These are phyloP conservation scores for Temnothorax unifasciatus DNA, from an alignment of 2,888 invertebrate species.

Conservation along the genomic window DNA sequence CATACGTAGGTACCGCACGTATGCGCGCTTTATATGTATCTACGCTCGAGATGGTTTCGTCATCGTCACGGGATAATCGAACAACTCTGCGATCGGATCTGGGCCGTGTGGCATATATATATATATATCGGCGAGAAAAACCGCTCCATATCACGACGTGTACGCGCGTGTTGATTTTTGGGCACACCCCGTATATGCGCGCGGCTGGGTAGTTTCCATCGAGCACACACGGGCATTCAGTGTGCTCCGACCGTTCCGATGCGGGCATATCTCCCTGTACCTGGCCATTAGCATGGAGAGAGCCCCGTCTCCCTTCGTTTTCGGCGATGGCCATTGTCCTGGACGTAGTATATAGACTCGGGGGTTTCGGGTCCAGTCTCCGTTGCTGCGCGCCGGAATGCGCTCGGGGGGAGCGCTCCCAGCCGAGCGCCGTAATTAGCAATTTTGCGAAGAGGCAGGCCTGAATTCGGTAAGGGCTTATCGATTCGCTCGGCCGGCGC, in stretches of 20 bases:
- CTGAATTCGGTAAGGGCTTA: slow-evolving; percentile 51
- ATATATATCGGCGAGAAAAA: neutral
- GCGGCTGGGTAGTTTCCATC: slow-evolving; percentile 49
- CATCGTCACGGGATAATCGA: neutral
- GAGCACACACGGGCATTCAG: neutral
- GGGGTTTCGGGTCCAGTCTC: slow-evolving; percentile 23
- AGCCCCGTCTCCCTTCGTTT: slow-evolving; percentile 51
- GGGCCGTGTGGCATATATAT: neutral
- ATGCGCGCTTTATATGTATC: neutral
- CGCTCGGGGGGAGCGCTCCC: slow-evolving; percentile 46
- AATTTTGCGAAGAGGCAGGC: slow-evolving; percentile 50
- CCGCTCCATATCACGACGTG: neutral
- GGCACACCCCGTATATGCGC: slow-evolving; percentile 53
- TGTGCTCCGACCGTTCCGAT: slow-evolving; percentile 22
- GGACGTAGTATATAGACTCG: neutral
- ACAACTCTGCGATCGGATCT: neutral
- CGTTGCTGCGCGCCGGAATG: slow-evolving; percentile 14
- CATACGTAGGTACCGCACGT: too few relatives aligned
- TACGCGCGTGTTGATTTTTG: slow-evolving; percentile 22
- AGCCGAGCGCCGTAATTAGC: slow-evolving; percentile 44
- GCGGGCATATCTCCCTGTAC: slow-evolving; percentile 52
- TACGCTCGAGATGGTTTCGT: neutral
- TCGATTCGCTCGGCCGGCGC: slow-evolving; percentile 46
- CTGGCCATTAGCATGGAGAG: slow-evolving; percentile 48
- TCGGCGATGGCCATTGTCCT: slow-evolving; percentile 46